Conservation (phyloP, 2,113 vertebrate genomes). For the Elephantulus edwardii region DNA sequence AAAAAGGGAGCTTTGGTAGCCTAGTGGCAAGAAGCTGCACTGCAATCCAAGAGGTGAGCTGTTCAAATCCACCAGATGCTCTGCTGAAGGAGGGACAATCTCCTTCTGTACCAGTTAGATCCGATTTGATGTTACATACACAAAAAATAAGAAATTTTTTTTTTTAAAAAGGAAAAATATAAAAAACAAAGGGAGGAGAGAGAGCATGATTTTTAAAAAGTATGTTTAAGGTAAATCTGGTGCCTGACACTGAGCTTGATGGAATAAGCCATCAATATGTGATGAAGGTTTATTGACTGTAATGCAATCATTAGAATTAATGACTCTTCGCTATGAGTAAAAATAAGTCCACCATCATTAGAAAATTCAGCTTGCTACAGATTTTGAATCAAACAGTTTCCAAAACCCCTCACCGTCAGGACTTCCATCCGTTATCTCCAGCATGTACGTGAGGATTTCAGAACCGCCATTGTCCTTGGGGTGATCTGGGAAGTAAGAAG, state of each 20-base stretch:
- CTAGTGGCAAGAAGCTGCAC: no score
- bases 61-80: no score
- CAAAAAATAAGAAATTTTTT: background rate
- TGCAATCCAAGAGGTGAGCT: no score
- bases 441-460: slow-evolving; percentile 93
- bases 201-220: no score
- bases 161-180: no score
- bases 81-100: no score
- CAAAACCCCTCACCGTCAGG: slow-evolving; percentile 88
- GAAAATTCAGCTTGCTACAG: background rate
- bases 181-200: background rate
- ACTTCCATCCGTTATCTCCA: slow-evolving; percentile 94
- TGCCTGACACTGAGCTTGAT: background rate
- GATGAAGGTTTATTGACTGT: background rate
- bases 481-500: slow-evolving; percentile 86
- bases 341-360: background rate
- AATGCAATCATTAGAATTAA: background rate
- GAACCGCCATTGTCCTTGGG: slow-evolving; percentile 96
- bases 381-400: background rate
- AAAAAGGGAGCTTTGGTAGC: no score
- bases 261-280: background rate
- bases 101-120: no score
- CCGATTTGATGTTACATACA: no score
- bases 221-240: background rate
- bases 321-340: background rate